Base-by-base conservation (phyloP, 2,888 invertebrate genomes). In the Pheosia tremula region DNA sequence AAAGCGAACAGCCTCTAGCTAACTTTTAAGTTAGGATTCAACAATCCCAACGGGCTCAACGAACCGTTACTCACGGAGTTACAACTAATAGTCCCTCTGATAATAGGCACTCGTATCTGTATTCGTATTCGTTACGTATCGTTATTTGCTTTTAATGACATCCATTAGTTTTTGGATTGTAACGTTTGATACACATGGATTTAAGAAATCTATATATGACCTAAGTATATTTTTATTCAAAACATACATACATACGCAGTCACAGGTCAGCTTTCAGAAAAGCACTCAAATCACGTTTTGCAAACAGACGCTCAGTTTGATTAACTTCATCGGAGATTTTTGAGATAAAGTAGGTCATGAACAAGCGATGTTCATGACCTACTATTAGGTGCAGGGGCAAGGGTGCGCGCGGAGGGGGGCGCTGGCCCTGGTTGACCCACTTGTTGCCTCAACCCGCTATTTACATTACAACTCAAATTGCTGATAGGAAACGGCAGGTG, bases 271-370 rank as follows among this genome's bases (percentile, higher is more conserved):
- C 41, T 41, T 6, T 5, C 2, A 5, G 41, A 41, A 41, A 2
- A 41, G 41, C 41, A 41, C 43, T 59, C 54, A 63, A 66, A 58
- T 61, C 41, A 62, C 50, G 60, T 63, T 66, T 63, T 66, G 63
- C 63, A 63, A 69, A 68, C 65, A 70, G 68, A 62, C 69, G 68
- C 70, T 66, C 71, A 63, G 63, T 80, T 77, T 77, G 79, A 78
- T 81, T 67, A 66, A 63, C 66, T 60, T 65, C 63, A 66, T 71
- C 68, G 71, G 77, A 81, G 83, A 85, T 88, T 87, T 86, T 81
- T 80, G 79, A 85, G 85, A 86, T 86, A 88, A 92, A 91, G 83
- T 92, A 81, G 93, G 92, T 93, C 93, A 93, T 89, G 92, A 92
- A 84, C 91, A 85, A 69, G 71, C 79, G 68, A 79, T 81, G 91